Conservation (phyloP, 2,113 vertebrate genomes). For the Malurus alboscapulatus region DNA sequence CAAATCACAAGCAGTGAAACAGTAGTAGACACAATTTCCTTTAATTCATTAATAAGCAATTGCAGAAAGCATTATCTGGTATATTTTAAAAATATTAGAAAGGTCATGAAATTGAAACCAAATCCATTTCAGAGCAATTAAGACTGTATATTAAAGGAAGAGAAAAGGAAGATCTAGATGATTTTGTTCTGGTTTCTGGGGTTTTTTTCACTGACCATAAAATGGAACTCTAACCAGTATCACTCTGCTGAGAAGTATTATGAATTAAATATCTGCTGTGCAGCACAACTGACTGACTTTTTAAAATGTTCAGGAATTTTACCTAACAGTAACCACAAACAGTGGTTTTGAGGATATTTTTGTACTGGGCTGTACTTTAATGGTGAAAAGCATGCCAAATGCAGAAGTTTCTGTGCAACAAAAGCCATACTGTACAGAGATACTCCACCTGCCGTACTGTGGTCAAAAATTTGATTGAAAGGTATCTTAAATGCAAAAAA, state of each 20-base stretch:
- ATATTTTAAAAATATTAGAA: slow-evolving; percentile 39
- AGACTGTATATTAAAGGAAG: slow-evolving; percentile 33
- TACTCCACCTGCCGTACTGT: slow-evolving; percentile 54
- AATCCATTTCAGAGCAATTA: slow-evolving; percentile 63
- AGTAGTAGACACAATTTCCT: slow-evolving; percentile 41
- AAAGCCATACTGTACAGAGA: slow-evolving; percentile 67
- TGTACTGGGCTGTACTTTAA: slow-evolving; percentile 56
- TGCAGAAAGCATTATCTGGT: slow-evolving; percentile 43
- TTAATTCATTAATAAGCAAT: slow-evolving; percentile 44
- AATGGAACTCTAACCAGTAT: slow-evolving; percentile 30
- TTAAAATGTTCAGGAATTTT: slow-evolving; percentile 31
- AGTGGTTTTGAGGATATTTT: slow-evolving; percentile 64
- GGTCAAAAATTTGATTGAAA: slow-evolving; percentile 69
- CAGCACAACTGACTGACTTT: slow-evolving; percentile 46
- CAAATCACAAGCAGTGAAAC: slow-evolving; percentile 40
- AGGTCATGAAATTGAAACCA: slow-evolving; percentile 50
- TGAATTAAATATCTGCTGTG: slow-evolving; percentile 50
- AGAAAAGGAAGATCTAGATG: neutral
- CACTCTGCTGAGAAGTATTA: slow-evolving; percentile 34
- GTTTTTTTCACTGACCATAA: slow-evolving; percentile 44
- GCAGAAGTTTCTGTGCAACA: slow-evolving; percentile 69
- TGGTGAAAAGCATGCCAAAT: slow-evolving; percentile 61
- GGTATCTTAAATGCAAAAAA: slow-evolving; percentile 50
- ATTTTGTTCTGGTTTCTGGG: neutral
- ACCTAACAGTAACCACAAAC: slow-evolving; percentile 66